phyloP scores from a whole-genome alignment of 2,888 invertebrate genomes.

The Drosophila meridiana region DNA sequence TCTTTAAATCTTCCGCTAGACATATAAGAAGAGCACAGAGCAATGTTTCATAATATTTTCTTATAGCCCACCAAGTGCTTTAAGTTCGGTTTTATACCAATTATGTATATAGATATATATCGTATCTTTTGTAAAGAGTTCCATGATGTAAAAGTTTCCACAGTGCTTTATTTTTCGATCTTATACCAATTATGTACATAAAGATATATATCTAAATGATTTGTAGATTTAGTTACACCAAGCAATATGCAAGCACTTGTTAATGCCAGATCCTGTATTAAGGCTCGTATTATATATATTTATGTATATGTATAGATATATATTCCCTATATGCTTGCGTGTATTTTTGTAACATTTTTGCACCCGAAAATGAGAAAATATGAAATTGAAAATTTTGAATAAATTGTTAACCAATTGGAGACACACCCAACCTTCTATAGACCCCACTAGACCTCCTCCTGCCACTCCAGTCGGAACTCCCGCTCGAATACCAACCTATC shows the following conservation, averaged over 20 bases:
- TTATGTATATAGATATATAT: slow-evolving; percentile 25
- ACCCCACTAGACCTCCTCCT: slow-evolving; percentile 63
- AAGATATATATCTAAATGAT: slow-evolving; percentile 30
- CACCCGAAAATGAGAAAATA: slow-evolving; percentile 54
- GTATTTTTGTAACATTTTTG: slow-evolving; percentile 68
- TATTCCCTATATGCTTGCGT: slow-evolving; percentile 36
- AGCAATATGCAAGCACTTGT: slow-evolving; percentile 48
- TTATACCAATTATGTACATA: slow-evolving; percentile 25
- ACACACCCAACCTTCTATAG: background rate
- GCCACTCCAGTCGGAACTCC: slow-evolving; percentile 78
- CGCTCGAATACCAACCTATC: slow-evolving; percentile 80
- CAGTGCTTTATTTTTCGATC: slow-evolving; percentile 72
- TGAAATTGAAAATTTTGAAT: slow-evolving; percentile 43
- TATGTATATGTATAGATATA: slow-evolving; percentile 29
- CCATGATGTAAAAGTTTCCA: slow-evolving; percentile 27
- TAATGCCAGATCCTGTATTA: slow-evolving; percentile 12
- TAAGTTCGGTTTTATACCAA: slow-evolving; percentile 55
- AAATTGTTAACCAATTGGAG: slow-evolving; percentile 55
- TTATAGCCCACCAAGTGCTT: slow-evolving; percentile 69
- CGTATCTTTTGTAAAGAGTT: background rate
- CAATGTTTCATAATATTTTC: slow-evolving; percentile 29
- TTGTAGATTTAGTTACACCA: slow-evolving; percentile 55
- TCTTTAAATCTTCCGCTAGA: slow-evolving; percentile 68
- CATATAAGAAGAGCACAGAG: slow-evolving; percentile 50
- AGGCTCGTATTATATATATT: slow-evolving; percentile 23